phyloP scores from a whole-genome alignment of 2,113 vertebrate genomes.

The Tragulus kanchil region DNA sequence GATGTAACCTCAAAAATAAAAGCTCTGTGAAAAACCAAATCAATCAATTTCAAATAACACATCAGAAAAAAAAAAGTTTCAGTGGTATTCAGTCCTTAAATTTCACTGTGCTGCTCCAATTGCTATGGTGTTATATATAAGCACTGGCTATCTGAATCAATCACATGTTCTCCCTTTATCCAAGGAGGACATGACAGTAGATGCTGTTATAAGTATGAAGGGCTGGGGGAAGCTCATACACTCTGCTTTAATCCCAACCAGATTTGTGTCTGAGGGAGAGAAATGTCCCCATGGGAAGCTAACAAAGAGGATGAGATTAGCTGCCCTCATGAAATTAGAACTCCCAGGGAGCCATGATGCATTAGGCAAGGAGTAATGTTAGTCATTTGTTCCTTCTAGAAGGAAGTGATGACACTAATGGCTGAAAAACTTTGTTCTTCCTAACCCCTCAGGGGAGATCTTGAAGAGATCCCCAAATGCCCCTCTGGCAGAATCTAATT shows the following conservation, averaged over 20 bases:
- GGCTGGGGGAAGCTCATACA: neutral
- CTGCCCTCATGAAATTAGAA: neutral
- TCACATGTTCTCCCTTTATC: neutral
- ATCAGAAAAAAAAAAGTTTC: neutral
- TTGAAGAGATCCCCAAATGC: neutral
- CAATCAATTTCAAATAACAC: neutral
- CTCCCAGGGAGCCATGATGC: neutral
- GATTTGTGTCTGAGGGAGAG: neutral
- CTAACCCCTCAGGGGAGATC: neutral
- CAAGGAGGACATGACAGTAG: neutral
- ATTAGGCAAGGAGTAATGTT: neutral
- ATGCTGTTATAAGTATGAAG: neutral
- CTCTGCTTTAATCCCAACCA: neutral
- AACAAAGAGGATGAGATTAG: neutral
- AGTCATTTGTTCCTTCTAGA: neutral
- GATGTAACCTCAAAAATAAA: neutral
- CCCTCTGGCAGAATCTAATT: neutral
- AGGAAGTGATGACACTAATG: neutral
- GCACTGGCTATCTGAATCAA: neutral
- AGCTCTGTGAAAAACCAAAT: slow-evolving; percentile 35
- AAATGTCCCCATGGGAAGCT: neutral
- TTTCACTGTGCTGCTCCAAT: neutral
- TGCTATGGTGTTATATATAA: neutral
- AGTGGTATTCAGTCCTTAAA: neutral
- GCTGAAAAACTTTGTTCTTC: neutral